phyloP scores from a whole-genome alignment of 2,888 invertebrate genomes.

The Diogma glabrata region DNA sequence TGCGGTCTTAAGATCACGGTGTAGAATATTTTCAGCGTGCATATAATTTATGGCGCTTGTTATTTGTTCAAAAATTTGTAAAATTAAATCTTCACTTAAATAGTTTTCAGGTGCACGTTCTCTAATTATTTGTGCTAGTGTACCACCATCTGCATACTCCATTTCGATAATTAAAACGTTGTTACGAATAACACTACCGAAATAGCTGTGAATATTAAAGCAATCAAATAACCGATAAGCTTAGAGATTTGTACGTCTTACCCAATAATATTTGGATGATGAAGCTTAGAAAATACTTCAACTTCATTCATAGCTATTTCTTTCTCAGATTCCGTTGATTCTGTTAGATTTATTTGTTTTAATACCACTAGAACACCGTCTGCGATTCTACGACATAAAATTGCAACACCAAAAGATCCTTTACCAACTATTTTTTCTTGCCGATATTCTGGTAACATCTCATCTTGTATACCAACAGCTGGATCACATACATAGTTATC shows the following conservation, averaged over 20 bases:
- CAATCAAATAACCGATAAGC: not conserved
- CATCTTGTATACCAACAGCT: not conserved
- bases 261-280: conserved; percentile 62
- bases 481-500: not conserved
- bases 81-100: conserved; percentile 49
- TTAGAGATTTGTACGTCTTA: conserved; percentile 19
- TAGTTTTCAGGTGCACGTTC: conserved; percentile 36
- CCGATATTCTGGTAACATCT: conserved; percentile 23
- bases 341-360: conserved; percentile 60
- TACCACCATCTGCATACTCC: conserved; percentile 69
- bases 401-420: conserved; percentile 60
- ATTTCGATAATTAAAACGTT: conserved; percentile 61
- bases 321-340: conserved; percentile 51
- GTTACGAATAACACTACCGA: conserved; percentile 61
- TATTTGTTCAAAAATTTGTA: conserved; percentile 54
- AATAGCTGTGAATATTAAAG: conserved; percentile 40
- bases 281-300: conserved; percentile 53
- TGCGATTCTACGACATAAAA: conserved; percentile 48
- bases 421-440: conserved; percentile 34
- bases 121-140: conserved; percentile 50
- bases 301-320: conserved; percentile 59
- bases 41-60: conserved; percentile 56
- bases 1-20: conserved; percentile 61
- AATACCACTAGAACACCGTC: conserved; percentile 56
- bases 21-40: conserved; percentile 54